Conservation (phyloP, 2,888 invertebrate species). For the Craniophora ligustri region DNA sequence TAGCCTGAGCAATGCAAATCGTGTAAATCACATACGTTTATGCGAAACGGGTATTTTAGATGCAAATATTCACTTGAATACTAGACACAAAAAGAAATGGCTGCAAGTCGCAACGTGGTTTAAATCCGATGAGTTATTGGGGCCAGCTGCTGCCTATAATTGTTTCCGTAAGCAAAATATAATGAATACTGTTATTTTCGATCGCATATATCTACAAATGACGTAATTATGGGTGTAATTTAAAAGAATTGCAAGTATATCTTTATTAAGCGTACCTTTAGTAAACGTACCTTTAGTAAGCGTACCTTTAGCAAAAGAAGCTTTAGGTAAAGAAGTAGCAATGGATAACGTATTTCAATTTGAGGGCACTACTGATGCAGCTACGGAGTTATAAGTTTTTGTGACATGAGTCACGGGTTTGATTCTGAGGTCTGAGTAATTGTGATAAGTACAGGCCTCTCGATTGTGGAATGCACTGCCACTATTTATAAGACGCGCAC, state of each 20-base stretch:
- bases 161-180: slow-evolving; percentile 66
- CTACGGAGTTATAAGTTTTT: too few species aligned
- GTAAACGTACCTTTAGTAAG: too few species aligned
- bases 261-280: too few species aligned
- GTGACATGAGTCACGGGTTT: too few species aligned
- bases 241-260: background rate
- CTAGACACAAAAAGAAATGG: slow-evolving; percentile 51
- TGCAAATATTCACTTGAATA: slow-evolving; percentile 35
- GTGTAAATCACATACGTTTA: slow-evolving; percentile 19
- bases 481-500: too few species aligned
- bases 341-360: too few species aligned
- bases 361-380: too few species aligned
- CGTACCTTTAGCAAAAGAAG: too few species aligned
- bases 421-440: too few species aligned
- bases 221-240: slow-evolving; percentile 11
- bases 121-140: slow-evolving; percentile 62
- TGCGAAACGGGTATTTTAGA: slow-evolving; percentile 22
- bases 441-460: too few species aligned
- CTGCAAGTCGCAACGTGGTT: slow-evolving; percentile 35
- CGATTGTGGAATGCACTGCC: too few species aligned
- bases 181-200: slow-evolving; percentile 56
- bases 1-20: background rate
- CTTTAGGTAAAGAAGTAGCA: too few species aligned
- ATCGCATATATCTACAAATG: slow-evolving; percentile 35
- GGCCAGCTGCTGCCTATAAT: slow-evolving; percentile 60